Evolutionary conservation across 2,797 vertebrate species (phyloP), one percentile per base, ranked within the genome.

Genomic region (Acrossocheilus fasciatus): DNA sequence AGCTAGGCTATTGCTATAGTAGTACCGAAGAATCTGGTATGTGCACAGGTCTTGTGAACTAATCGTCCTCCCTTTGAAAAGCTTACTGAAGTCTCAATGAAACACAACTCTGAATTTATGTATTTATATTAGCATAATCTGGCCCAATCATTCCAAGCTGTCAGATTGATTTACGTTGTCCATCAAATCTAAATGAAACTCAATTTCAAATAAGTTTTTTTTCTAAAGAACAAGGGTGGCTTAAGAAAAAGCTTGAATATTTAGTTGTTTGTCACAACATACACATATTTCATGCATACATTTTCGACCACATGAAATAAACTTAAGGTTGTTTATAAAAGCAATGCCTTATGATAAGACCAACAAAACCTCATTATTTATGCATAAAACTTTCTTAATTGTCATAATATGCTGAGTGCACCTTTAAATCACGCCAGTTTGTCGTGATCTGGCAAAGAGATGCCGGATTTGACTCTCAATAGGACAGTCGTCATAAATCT

Each of bases 401-500:
- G 54, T 14, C 11, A 1, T 39, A 57, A 41, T 39, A 79, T 59
- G 54, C 54, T 26, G 36, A 79, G 34, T 41, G 76, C 8, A 57
- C 23, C 23, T 26, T 26, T 64, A 64, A 30, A 64, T 45, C 57
- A 20, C 9, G 41, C 15, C 26, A 12, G 41, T 30, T 30, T 80
- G n/a, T 64, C 17, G 17, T 68, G 30, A 47, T 34, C n/a, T 66
- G 26, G 59, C 59, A 34, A 34, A 34, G 10, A 34, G 36, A 62
- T 78, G 26, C 54, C 43, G 20, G 15, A 47, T 81, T 62, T 78
- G 76, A 62, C 52, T 78, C 23, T 50, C 41, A 66, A 30, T 30
- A 57, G 23, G 50, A 76, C 41, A 43, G 2, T 14, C 82, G 73
- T 76, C 59, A 84, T 84, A 68, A 68, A 52, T 54, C 30, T 62